Base-by-base conservation (phyloP, 2,888 invertebrate genomes). In the Camptogramma bilineatum region DNA sequence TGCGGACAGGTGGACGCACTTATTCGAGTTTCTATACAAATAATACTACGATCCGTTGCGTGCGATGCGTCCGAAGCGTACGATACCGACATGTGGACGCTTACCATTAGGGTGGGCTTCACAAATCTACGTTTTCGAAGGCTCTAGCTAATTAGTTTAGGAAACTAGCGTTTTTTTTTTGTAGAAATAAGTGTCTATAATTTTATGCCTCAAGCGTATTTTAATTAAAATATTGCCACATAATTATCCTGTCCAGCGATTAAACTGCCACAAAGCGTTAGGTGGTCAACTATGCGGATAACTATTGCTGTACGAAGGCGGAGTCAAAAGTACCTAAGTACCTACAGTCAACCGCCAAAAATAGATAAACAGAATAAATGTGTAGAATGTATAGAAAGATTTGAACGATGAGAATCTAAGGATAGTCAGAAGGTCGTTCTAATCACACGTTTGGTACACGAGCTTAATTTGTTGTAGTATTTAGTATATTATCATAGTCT, bases 191-290 rank as follows among this genome's bases (percentile, higher is more conserved):
- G 10, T n/a, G 34, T 10, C 8, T 2, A 46, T 46, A 46, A 17
- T 18, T 46, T 46, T 46, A 8, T 24, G 24, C 18, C 18, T 18
- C 9, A 8, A 21, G 53, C n/a, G 42, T 51, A 24, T 52, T 0
- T n/a, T 19, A 34, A 34, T 56, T 34, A 46, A 34, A 39, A 50
- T 51, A 50, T 55, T 58, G 54, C 58, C 28, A 46, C 34, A 46
- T 46, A 50, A 44, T 58, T 64, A 54, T 47, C 24, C 39, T 47
- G 59, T 64, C 64, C 21, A 53, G n/a, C 52, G 47, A 62, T 57
- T 57, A 53, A 48, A 52, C 42, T 50, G 57, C 42, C 63, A 57
- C 47, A 47, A 52, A 34, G 34, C 47, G 55, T 7, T 34, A 24
- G 16, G 51, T 34, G 18, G 44, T 44, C 42, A 28, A 44, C 51